phyloP scores from a whole-genome alignment of 53 echinoderm and acorn worm genomes.

The Holothuria scabra region DNA sequence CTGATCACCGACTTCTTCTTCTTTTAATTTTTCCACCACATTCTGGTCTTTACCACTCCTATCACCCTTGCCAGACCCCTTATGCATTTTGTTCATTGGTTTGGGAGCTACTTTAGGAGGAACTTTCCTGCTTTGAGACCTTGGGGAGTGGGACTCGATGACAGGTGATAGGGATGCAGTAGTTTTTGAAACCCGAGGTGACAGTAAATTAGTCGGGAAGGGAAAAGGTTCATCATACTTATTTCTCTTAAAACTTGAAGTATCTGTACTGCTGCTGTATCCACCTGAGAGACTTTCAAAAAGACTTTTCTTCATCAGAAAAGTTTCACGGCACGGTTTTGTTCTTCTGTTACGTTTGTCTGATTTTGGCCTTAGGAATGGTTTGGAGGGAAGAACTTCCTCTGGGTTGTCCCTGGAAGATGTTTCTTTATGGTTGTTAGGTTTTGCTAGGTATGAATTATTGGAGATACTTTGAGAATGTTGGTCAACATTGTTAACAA shows the following conservation, averaged over 20 bases:
- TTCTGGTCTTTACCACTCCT: no score
- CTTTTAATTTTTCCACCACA: no score
- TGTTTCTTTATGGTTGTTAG: no score
- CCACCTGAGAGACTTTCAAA: constrained; percentile 26
- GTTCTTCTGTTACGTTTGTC: background rate
- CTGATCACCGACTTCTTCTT: no score
- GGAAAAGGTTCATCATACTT: constrained; percentile 8
- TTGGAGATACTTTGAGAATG: no score
- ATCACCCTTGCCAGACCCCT: background rate
- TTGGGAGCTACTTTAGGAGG: constrained; percentile 17
- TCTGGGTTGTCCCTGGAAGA: background rate
- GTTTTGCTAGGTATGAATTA: no score
- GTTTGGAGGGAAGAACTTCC: background rate
- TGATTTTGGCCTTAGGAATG: background rate
- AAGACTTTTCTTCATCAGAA: constrained; percentile 11
- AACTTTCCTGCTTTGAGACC: background rate
- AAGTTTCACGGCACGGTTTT: constrained; percentile 32
- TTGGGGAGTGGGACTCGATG: background rate
- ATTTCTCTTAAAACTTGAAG: background rate
- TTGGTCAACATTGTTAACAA: no score
- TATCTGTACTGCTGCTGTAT: background rate
- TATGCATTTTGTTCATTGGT: background rate
- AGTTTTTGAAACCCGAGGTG: background rate
- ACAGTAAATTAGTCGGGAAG: background rate
- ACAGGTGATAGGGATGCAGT: constrained; percentile 3